These are phyloP conservation scores for Lepilemur ruficaudatus DNA, from an alignment of 2,797 vertebrate genomes.

Conservation along the genomic window DNA sequence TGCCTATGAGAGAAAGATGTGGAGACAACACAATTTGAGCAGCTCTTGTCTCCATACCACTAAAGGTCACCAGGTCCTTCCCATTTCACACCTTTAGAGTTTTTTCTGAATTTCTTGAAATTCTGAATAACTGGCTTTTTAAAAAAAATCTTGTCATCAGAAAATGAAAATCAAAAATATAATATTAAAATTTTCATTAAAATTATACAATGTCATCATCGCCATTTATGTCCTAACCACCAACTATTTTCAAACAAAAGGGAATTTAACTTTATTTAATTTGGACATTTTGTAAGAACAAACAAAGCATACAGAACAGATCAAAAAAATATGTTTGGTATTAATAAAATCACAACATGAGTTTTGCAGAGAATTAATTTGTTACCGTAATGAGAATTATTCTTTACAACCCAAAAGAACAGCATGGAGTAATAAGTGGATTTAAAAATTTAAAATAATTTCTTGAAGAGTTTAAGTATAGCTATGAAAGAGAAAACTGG, in stretches of 20 bases:
- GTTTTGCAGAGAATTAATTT: neutral
- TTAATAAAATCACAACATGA: neutral
- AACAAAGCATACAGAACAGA: neutral
- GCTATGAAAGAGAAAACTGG: neutral
- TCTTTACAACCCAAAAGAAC: neutral
- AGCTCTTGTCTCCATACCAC: neutral
- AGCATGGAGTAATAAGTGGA: neutral
- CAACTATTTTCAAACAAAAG: conserved; percentile 31
- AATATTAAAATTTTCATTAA: neutral
- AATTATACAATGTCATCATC: neutral
- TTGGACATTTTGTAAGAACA: neutral
- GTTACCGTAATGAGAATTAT: neutral
- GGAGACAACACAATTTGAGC: neutral
- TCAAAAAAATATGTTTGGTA: neutral
- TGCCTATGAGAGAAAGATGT: neutral
- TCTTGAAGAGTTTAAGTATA: neutral
- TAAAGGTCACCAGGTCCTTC: neutral
- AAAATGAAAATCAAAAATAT: neutral
- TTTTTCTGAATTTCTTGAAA: neutral
- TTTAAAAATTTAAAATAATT: neutral
- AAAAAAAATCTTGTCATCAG: neutral
- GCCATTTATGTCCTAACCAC: neutral
- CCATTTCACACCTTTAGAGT: neutral
- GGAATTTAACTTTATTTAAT: neutral
- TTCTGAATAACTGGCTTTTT: neutral